Conservation (phyloP, 2,797 vertebrate genomes). For the Acropternis orthonyx region DNA sequence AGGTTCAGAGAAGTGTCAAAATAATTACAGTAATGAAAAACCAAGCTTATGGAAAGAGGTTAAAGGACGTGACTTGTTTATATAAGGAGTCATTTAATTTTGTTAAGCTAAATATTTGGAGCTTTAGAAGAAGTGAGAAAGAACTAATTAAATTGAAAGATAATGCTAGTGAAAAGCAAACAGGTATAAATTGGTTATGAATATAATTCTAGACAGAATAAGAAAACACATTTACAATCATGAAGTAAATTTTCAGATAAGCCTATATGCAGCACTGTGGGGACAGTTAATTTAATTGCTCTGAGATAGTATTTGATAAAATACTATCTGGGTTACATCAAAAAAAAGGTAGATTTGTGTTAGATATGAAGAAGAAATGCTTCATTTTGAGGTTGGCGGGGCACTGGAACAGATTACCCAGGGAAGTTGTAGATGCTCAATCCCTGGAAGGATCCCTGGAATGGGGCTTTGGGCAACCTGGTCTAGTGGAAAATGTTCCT, state of each 20-base stretch:
- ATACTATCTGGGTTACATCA: not conserved
- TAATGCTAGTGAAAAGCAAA: not conserved
- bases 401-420: not conserved
- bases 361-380: not conserved
- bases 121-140: not conserved
- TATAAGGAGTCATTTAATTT: slow-evolving; percentile 2
- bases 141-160: slow-evolving; percentile 14
- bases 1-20: slow-evolving; percentile 17
- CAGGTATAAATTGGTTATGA: not conserved
- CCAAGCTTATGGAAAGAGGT: not conserved
- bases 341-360: not conserved
- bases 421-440: rapidly evolving
- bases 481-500: not conserved
- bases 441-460: not conserved
- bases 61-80: slow-evolving; percentile 27
- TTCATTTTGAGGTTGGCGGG: not conserved
- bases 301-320: not conserved
- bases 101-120: not conserved
- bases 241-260: not conserved
- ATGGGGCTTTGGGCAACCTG: not conserved
- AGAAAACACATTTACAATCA: not conserved
- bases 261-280: not conserved
- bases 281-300: not conserved
- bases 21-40: slow-evolving; percentile 34
- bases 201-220: not conserved